phyloP scores from a whole-genome alignment of 2,797 vertebrate genomes.

The Cossypha niveicapilla region DNA sequence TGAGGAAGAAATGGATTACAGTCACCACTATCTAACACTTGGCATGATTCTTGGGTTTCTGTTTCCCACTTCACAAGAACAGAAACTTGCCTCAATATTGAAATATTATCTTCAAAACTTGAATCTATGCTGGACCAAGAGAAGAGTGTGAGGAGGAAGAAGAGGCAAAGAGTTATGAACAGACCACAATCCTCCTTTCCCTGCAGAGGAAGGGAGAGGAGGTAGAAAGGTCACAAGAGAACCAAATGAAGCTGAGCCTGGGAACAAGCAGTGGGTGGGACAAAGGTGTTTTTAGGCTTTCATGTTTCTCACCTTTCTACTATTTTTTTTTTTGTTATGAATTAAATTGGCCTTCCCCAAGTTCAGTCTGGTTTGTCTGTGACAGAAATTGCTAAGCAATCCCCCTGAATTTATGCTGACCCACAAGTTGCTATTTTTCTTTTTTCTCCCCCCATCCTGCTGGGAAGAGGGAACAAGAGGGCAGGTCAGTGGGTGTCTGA shows the following conservation, averaged over 20 bases:
- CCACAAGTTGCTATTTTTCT: fast-evolving
- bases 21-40: neutral
- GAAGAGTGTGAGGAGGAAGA: neutral
- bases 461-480: neutral
- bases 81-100: neutral
- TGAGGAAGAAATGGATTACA: neutral
- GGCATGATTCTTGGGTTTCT: neutral
- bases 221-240: neutral
- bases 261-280: neutral
- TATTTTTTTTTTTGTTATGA: neutral
- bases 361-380: neutral
- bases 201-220: fast-evolving
- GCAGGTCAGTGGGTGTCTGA: neutral
- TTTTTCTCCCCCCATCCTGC: neutral
- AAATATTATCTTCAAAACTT: neutral
- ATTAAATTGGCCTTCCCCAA: neutral
- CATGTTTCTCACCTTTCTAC: neutral
- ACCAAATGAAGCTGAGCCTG: neutral
- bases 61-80: neutral
- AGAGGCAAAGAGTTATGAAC: neutral
- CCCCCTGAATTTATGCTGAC: neutral
- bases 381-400: neutral
- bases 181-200: neutral
- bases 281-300: neutral
- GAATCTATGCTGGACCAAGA: neutral